A percentile compares a stretch with the other conserved stretches of the same genome.
Evolutionary conservation across 2,113 vertebrate species (phyloP).

Genomic region (Chaetodon auriga): DNA sequence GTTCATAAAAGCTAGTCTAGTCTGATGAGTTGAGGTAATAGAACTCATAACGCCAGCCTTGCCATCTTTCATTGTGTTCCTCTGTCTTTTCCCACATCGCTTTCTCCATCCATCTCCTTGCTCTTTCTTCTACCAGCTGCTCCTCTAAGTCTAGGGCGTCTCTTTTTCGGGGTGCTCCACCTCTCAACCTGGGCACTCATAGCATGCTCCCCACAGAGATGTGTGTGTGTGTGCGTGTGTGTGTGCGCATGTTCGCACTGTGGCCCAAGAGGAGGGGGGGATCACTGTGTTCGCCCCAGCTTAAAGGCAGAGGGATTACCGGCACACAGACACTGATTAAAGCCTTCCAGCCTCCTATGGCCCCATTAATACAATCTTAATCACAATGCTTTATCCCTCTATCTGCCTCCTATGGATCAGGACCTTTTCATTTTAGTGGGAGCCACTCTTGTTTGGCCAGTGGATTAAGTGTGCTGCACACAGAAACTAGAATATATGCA

Average conservation of each 20-base stretch:
- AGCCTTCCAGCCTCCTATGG: conserved; percentile 86
- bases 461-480: conserved; percentile 80
- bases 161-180: conserved; percentile 70
- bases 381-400: conserved; percentile 87
- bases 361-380: conserved; percentile 89
- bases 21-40: background rate
- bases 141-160: conserved; percentile 56
- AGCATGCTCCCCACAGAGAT: conserved; percentile 40
- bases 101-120: conserved; percentile 53
- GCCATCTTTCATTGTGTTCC: conserved; percentile 51
- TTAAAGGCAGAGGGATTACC: conserved; percentile 86
- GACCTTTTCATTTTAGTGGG: conserved; percentile 85
- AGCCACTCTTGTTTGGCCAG: conserved; percentile 82
- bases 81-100: conserved; percentile 31
- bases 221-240: conserved; percentile 19
- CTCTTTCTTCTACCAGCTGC: conserved; percentile 77
- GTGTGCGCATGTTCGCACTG: conserved; percentile 46
- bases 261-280: conserved; percentile 67
- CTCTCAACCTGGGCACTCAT: conserved; percentile 72
- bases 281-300: conserved; percentile 78
- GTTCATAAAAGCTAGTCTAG: background rate
- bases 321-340: conserved; percentile 87
- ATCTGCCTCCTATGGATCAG: conserved; percentile 82
- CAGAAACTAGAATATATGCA: conserved; percentile 69
- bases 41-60: conserved; percentile 6